A percentile compares a stretch with the other conserved stretches of the same genome.
Evolutionary conservation across 2,888 invertebrate species (phyloP).

Genomic region (Nephrocerus scutellatus): DNA sequence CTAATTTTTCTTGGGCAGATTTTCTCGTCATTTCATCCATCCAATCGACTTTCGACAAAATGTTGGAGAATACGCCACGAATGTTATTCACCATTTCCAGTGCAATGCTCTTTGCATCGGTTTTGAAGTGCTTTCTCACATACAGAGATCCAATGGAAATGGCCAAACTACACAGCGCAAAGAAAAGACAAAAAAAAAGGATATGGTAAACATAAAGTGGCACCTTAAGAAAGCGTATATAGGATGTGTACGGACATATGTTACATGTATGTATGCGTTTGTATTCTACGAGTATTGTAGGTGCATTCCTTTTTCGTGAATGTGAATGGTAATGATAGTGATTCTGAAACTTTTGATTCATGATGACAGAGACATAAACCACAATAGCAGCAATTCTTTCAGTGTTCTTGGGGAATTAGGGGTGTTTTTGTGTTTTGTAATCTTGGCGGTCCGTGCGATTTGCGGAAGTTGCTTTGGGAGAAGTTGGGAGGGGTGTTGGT

Average conservation of each 20-base stretch:
- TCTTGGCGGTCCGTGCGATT: no score
- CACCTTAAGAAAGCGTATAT: not conserved
- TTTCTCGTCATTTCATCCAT: slow-evolving; percentile 80
- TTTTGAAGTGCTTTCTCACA: slow-evolving; percentile 79
- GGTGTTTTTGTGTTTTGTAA: no score
- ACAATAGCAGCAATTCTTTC: not conserved
- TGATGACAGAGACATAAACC: no score
- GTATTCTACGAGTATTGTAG: not conserved
- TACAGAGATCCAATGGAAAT: slow-evolving; percentile 78
- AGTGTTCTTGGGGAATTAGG: no score
- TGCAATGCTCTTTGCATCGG: slow-evolving; percentile 74
- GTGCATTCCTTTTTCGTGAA: not conserved
- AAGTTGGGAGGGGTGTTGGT: no score
- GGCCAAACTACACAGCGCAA: slow-evolving; percentile 60
- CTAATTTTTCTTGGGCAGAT: slow-evolving; percentile 71
- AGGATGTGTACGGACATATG: not conserved
- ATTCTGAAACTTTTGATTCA: not conserved
- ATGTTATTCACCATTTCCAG: slow-evolving; percentile 84
- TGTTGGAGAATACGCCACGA: slow-evolving; percentile 71
- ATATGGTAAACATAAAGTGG: no score
- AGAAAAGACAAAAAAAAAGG: slow-evolving; percentile 7
- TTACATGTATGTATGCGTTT: not conserved
- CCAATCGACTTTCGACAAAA: slow-evolving; percentile 77
- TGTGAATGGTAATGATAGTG: not conserved
- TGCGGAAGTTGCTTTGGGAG: no score